A percentile compares a stretch with the other conserved stretches of the same genome.
These are phyloP conservation scores for Loris lydekkerianus DNA, from an alignment of 2,797 vertebrate species.

Conservation along the genomic window DNA sequence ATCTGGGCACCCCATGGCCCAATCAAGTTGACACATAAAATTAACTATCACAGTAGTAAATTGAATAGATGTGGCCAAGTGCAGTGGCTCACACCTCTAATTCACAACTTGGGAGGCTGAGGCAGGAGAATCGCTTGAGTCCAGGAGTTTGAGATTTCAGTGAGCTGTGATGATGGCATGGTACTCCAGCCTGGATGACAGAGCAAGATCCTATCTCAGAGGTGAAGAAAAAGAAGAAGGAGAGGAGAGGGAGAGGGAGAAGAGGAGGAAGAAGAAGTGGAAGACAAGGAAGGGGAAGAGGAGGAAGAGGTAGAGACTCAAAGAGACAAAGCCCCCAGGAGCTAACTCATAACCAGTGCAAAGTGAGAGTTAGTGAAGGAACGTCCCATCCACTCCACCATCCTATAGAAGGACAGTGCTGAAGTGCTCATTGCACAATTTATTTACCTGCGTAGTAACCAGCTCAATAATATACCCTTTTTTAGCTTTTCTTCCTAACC, in stretches of 20 bases:
- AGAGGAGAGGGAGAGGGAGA: no score
- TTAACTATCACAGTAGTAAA: no score
- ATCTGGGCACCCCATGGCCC: no score
- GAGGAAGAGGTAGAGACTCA: neutral
- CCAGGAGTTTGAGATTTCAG: no score
- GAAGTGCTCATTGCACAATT: no score
- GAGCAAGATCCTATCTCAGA: no score
- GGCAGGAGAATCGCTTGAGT: neutral
- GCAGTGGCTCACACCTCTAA: neutral
- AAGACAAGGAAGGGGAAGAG: no score
- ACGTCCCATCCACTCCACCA: neutral
- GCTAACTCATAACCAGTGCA: neutral
- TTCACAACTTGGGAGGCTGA: neutral
- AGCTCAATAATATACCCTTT: neutral
- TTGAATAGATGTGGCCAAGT: neutral
- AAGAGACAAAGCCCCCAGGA: neutral
- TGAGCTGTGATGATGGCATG: no score
- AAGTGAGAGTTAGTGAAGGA: neutral
- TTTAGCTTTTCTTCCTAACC: neutral
- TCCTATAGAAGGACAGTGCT: accelerated
- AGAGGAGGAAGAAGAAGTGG: no score
- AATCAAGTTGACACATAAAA: no score
- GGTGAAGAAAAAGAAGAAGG: neutral
- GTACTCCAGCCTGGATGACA: no score
- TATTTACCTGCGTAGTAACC: neutral